Percentiles rank a stretch among this genome's conserved stretches.
Evolutionary conservation across 2,888 invertebrate genomes (phyloP).

Genomic region (Protophormia terraenovae): DNA sequence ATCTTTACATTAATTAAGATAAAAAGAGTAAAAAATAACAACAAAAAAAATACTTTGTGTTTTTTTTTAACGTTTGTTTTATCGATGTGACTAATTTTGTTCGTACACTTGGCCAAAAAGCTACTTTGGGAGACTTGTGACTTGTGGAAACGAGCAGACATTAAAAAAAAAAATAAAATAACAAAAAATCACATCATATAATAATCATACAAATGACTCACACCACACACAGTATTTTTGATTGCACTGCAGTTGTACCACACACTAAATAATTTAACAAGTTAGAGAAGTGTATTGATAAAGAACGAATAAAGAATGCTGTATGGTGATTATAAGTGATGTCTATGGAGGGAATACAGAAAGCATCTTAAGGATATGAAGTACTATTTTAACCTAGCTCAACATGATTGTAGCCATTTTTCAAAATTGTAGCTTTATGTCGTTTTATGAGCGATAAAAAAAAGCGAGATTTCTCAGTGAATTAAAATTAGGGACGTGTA

Average conservation of each 20-base stretch:
- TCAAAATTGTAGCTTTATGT: no score
- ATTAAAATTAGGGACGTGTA: no score
- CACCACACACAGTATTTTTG: not conserved
- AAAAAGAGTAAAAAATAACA: not conserved
- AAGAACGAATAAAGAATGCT: not conserved
- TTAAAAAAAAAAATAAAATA: no score
- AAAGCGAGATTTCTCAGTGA: no score
- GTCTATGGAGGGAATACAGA: no score
- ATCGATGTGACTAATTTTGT: slow-evolving; percentile 43
- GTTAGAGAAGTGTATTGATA: not conserved
- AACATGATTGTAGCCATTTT: no score
- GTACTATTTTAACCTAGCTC: no score
- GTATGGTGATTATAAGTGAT: no score
- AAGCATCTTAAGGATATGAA: no score
- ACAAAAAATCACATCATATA: not conserved
- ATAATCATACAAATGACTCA: slow-evolving; percentile 41
- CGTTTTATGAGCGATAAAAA: no score
- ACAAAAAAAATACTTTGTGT: not conserved
- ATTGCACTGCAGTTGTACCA: not conserved
- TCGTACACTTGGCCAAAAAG: slow-evolving; percentile 6
- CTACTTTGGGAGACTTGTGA: slow-evolving; percentile 28
- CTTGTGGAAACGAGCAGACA: not conserved
- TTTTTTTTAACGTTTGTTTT: slow-evolving; percentile 2
- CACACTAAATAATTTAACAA: slow-evolving; percentile 1
- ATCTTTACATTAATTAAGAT: slow-evolving; percentile 29